Evolutionary conservation across 2,797 vertebrate genomes (phyloP).

Genomic region (Smutsia gigantea): DNA sequence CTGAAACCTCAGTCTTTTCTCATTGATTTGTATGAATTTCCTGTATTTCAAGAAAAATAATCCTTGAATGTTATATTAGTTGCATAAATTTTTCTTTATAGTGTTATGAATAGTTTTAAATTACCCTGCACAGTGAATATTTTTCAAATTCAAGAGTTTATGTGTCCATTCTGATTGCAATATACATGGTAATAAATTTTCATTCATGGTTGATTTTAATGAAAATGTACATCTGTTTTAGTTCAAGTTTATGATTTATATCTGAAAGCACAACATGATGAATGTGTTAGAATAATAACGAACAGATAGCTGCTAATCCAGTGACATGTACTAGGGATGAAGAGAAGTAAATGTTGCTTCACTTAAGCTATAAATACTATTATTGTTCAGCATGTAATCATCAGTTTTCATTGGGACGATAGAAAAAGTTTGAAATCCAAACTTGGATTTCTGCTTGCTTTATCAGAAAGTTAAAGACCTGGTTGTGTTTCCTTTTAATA

Average conservation of each 20-base stretch:
- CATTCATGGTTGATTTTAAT: background rate
- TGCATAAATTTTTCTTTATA: conserved; percentile 17
- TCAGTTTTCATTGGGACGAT: background rate
- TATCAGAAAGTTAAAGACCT: conserved; percentile 7
- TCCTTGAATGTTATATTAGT: background rate
- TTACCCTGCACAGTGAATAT: background rate
- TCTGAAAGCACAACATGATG: background rate
- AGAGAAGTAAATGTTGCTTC: background rate
- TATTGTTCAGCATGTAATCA: background rate
- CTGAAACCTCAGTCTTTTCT: background rate
- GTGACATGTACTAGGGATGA: background rate
- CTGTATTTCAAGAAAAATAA: background rate
- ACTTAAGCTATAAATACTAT: background rate
- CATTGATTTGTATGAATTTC: background rate
- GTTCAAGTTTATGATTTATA: background rate
- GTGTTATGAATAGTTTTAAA: background rate
- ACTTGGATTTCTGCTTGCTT: background rate
- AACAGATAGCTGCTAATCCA: background rate
- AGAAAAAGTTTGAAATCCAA: background rate
- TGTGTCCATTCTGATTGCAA: background rate
- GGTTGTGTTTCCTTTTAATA: background rate
- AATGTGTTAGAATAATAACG: accelerated
- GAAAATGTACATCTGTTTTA: background rate
- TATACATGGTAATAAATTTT: background rate
- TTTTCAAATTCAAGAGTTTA: background rate